Percentiles rank a stretch among this genome's conserved stretches.
Conservation (phyloP, 2,888 invertebrate genomes). For the Plutella xylostella region DNA sequence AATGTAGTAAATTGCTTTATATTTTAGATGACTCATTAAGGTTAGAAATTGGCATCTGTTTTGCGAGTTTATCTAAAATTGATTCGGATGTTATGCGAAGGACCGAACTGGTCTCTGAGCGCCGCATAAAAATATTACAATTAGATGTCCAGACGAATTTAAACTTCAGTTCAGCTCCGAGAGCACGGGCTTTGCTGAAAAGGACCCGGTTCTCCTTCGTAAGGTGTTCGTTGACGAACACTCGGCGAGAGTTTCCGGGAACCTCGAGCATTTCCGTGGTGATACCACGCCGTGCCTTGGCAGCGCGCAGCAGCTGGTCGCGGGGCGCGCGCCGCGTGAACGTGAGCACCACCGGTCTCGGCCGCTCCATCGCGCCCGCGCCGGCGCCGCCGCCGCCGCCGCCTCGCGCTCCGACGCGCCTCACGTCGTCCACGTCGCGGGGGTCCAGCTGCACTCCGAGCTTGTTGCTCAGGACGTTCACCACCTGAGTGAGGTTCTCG, state of each 20-base stretch:
- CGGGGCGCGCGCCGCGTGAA: neutral
- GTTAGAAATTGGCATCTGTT: too few relatives aligned
- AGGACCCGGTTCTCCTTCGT: slow-evolving; percentile 14
- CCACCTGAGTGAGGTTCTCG: neutral
- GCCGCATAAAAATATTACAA: slow-evolving; percentile 10
- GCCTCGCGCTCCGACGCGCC: neutral
- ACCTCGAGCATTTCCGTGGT: slow-evolving; percentile 11
- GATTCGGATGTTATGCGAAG: too few relatives aligned
- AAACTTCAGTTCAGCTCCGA: slow-evolving; percentile 9
- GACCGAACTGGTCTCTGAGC: neutral
- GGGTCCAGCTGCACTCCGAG: neutral
- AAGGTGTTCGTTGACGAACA: slow-evolving; percentile 16
- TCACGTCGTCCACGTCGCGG: neutral
- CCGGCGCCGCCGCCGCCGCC: neutral
- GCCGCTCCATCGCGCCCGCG: neutral
- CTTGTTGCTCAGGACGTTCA: neutral
- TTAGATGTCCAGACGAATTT: slow-evolving; percentile 14
- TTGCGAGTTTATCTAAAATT: neutral
- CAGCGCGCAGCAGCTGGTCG: slow-evolving; percentile 7
- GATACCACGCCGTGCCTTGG: slow-evolving; percentile 13
- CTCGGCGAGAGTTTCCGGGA: slow-evolving; percentile 7
- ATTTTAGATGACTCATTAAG: too few relatives aligned
- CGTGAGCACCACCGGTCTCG: neutral
- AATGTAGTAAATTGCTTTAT: too few relatives aligned
- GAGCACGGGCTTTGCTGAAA: slow-evolving; percentile 13